phyloP scores from a whole-genome alignment of 2,888 invertebrate genomes.

The Sinopyrophorus schimmeli region DNA sequence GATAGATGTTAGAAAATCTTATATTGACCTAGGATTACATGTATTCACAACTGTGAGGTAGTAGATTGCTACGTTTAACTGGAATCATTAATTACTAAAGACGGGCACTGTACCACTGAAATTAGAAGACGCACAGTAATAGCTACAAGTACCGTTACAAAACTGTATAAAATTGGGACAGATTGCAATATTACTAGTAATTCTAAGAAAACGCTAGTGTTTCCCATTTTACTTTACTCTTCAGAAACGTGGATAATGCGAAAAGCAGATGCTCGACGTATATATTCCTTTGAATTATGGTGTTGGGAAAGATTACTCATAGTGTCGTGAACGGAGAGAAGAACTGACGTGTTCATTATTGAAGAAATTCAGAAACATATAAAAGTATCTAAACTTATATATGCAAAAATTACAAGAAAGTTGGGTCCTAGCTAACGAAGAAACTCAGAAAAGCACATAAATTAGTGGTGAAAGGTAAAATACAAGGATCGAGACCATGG shows the following conservation, averaged over 20 bases:
- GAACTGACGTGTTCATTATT: constrained; percentile 4
- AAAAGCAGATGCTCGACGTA: not conserved
- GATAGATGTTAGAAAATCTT: too few species aligned
- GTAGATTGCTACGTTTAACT: not conserved
- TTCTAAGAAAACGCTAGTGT: constrained; percentile 2
- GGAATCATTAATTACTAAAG: constrained; percentile 1
- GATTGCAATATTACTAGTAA: not conserved
- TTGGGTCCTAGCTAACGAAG: not conserved
- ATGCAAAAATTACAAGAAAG: not conserved
- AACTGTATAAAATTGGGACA: not conserved
- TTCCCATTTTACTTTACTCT: constrained; percentile 1
- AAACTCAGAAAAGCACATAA: not conserved
- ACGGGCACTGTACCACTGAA: not conserved
- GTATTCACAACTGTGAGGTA: not conserved
- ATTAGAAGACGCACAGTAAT: not conserved
- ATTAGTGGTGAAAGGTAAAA: not conserved
- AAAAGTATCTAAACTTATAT: not conserved
- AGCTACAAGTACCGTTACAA: constrained; percentile 11
- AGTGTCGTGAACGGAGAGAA: constrained; percentile 3
- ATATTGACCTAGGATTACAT: not conserved
- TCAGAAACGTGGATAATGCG: constrained; percentile 4
- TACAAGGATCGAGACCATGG: not conserved
- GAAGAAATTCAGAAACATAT: too few species aligned
- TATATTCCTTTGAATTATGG: constrained; percentile 6
- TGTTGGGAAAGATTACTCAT: not conserved